A percentile compares a stretch with the other conserved stretches of the same genome.
phyloP scores from a whole-genome alignment of 2,113 vertebrate species.

The Leucosticte australis region DNA sequence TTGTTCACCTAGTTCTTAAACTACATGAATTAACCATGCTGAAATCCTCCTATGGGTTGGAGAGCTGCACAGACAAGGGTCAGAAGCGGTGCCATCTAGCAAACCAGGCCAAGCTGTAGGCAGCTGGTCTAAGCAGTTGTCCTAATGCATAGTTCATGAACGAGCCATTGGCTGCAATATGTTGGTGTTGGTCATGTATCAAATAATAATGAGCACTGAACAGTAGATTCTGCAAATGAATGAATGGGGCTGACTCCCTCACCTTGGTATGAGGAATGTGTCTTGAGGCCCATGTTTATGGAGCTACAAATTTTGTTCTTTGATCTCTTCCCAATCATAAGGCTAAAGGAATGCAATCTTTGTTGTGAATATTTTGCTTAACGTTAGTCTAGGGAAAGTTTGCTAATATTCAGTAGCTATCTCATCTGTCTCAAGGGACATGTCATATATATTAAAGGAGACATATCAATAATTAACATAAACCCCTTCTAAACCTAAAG shows the following conservation, averaged over 20 bases:
- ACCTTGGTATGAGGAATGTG: not conserved
- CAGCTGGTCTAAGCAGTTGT: not conserved
- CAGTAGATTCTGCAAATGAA: not conserved
- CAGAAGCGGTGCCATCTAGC: not conserved
- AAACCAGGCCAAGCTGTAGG: not conserved
- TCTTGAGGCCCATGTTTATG: not conserved
- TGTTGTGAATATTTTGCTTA: constrained; percentile 38
- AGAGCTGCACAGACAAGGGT: not conserved
- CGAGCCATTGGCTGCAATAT: not conserved
- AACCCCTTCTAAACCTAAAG: not conserved
- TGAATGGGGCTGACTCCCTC: not conserved
- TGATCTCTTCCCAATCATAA: constrained; percentile 26
- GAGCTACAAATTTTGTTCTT: constrained; percentile 39
- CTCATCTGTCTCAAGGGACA: not conserved
- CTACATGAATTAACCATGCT: not conserved
- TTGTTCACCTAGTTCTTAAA: not conserved
- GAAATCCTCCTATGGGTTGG: not conserved
- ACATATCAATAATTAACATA: constrained; percentile 32
- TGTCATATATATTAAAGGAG: not conserved
- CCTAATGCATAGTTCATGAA: constrained; percentile 15
- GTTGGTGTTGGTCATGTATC: not conserved
- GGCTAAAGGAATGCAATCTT: constrained; percentile 31
- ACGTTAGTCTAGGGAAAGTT: not conserved
- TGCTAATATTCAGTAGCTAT: not conserved
- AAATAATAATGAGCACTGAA: not conserved